phyloP scores from a whole-genome alignment of 2,888 invertebrate genomes.

The Choreutis nemorana region DNA sequence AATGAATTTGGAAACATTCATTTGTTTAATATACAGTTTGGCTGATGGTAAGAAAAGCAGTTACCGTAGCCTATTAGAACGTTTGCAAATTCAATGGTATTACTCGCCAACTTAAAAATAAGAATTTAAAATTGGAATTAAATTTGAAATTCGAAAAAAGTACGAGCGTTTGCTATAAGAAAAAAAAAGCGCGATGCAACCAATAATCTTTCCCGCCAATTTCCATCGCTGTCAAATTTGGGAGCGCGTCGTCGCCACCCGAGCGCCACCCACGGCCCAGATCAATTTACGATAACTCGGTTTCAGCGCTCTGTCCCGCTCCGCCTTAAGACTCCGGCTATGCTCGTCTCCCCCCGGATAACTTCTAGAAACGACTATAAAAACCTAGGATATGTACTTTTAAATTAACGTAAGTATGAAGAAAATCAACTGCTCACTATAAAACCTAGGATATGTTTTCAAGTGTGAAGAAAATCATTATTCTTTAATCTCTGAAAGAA shows the following conservation, averaged over 20 bases:
- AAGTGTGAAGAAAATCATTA: too few species aligned
- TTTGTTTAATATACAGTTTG: too few species aligned
- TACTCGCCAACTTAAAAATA: too few species aligned
- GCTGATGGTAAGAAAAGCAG: too few species aligned
- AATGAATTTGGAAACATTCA: too few species aligned
- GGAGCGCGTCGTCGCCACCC: slow-evolving; percentile 35
- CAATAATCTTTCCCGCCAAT: slow-evolving; percentile 64
- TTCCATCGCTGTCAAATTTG: slow-evolving; percentile 66
- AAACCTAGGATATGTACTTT: slow-evolving; percentile 32
- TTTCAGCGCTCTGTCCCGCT: slow-evolving; percentile 56
- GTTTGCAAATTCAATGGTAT: too few species aligned
- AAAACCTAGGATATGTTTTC: too few species aligned
- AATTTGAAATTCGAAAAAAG: slow-evolving; percentile 4
- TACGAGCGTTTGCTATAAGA: too few species aligned
- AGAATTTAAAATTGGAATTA: slow-evolving; percentile 21
- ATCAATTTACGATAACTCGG: slow-evolving; percentile 65
- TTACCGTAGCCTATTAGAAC: too few species aligned
- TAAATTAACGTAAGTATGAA: too few species aligned
- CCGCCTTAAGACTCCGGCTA: slow-evolving; percentile 55
- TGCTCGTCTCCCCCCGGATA: slow-evolving; percentile 54
- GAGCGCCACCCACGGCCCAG: slow-evolving; percentile 38
- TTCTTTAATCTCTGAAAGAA: too few species aligned
- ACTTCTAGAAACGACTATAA: slow-evolving; percentile 44
- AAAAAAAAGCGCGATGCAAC: slow-evolving; percentile 30
- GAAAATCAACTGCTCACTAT: too few species aligned